Evolutionary conservation across 2,888 invertebrate genomes (phyloP).

Genomic region (Chelonus formosanus): DNA sequence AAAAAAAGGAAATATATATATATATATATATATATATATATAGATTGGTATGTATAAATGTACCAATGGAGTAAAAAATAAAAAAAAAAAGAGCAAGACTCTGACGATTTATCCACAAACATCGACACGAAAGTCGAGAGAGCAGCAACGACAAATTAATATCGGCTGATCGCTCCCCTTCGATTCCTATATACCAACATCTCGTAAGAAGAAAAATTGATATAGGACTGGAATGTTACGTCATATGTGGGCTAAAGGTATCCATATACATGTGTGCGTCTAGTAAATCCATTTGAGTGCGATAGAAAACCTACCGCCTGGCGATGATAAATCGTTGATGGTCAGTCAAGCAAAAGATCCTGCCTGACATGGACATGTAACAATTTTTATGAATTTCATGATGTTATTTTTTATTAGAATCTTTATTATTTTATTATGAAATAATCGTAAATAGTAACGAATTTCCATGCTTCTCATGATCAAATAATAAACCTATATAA

Average conservation of each 20-base stretch:
- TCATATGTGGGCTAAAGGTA: slow-evolving; percentile 18
- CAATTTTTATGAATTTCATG: slow-evolving; percentile 27
- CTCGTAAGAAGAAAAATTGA: slow-evolving; percentile 29
- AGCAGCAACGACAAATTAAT: slow-evolving; percentile 32
- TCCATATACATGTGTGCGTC: slow-evolving; percentile 13
- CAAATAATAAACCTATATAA: no score
- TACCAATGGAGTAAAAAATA: background rate
- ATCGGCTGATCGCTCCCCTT: slow-evolving; percentile 22
- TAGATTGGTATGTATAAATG: background rate
- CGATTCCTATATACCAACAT: slow-evolving; percentile 24
- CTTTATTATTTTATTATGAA: slow-evolving; percentile 2
- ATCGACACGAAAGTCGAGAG: slow-evolving; percentile 37
- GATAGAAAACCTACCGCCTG: slow-evolving; percentile 31
- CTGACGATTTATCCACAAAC: slow-evolving; percentile 58
- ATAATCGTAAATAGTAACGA: background rate
- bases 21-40: background rate
- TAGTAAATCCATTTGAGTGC: slow-evolving; percentile 17
- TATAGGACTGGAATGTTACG: slow-evolving; percentile 17
- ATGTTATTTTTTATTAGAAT: slow-evolving; percentile 12
- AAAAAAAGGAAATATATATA: slow-evolving; percentile 16
- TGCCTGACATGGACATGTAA: slow-evolving; percentile 31
- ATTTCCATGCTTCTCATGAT: no score
- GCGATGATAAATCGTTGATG: slow-evolving; percentile 35
- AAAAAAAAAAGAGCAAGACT: background rate
- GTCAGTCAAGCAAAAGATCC: slow-evolving; percentile 35